Conservation (phyloP, 2,888 invertebrate genomes). For the Drosophila imparisetae region DNA sequence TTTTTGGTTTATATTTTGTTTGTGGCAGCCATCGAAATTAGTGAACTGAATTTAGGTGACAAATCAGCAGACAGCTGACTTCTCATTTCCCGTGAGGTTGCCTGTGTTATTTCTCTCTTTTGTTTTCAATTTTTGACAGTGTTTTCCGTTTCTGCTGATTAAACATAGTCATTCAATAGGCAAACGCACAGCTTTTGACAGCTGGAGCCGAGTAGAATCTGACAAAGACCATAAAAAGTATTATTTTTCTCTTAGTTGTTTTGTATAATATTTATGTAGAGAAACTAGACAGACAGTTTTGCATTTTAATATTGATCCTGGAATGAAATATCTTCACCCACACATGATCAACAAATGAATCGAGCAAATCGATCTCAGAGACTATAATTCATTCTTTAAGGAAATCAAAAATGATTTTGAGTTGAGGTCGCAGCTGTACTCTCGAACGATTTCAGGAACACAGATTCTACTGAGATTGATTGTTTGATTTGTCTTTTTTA, state of each 20-base stretch:
- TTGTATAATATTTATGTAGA: neutral
- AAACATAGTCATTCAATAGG: neutral
- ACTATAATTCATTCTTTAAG: neutral
- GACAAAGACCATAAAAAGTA: neutral
- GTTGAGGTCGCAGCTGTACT: neutral
- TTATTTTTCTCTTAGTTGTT: neutral
- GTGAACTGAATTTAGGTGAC: constrained; percentile 56
- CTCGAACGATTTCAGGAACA: constrained; percentile 2
- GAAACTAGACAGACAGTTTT: neutral
- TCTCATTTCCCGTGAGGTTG: neutral
- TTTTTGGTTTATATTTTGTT: neutral
- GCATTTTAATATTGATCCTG: no score
- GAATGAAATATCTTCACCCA: neutral
- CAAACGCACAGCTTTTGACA: neutral
- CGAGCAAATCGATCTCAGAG: neutral
- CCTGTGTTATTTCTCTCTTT: neutral
- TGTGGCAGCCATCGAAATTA: constrained; percentile 24
- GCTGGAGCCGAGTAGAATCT: neutral
- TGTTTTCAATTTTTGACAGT: neutral
- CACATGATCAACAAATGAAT: neutral
- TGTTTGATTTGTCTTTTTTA: constrained; percentile 6
- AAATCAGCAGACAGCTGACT: constrained; percentile 59
- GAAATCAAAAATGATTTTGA: neutral
- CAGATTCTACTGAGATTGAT: constrained; percentile 3
- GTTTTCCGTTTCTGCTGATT: neutral